Evolutionary conservation across 2,113 vertebrate species (phyloP).

Genomic region (Cinclus mexicanus): DNA sequence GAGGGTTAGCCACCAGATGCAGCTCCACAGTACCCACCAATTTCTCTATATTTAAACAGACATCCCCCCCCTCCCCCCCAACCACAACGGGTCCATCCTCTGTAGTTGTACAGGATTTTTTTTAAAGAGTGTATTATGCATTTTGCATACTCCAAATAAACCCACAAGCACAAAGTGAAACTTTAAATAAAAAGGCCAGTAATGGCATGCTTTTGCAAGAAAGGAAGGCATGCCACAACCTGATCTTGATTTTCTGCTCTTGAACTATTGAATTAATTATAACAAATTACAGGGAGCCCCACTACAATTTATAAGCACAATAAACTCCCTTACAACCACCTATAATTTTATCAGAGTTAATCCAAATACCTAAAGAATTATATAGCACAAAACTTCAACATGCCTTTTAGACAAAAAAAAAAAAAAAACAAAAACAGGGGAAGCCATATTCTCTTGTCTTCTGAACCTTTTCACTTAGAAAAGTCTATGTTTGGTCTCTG

Average conservation of each 20-base stretch:
- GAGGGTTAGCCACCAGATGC: background rate
- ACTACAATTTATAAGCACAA: slow-evolving; percentile 68
- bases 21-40: background rate
- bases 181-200: slow-evolving; percentile 52
- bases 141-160: slow-evolving; percentile 58
- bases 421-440: rapidly evolving
- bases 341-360: slow-evolving; percentile 74
- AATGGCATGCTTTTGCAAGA: slow-evolving; percentile 64
- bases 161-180: slow-evolving; percentile 33
- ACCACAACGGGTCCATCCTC: background rate
- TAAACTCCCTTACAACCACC: slow-evolving; percentile 72
- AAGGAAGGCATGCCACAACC: slow-evolving; percentile 64
- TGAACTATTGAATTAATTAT: slow-evolving; percentile 78
- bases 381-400: slow-evolving; percentile 22
- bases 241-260: slow-evolving; percentile 69
- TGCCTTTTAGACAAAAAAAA: background rate
- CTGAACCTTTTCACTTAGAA: background rate
- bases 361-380: slow-evolving; percentile 67
- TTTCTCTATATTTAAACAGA: background rate
- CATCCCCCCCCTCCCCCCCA: background rate
- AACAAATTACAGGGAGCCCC: slow-evolving; percentile 80
- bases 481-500: background rate
- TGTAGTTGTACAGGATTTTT: background rate
- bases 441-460: background rate
- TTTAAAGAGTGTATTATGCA: background rate